Evolutionary conservation across 1,140 invertebrate genomes (phyloP).

Genomic region (Calephelis virginiensis): DNA sequence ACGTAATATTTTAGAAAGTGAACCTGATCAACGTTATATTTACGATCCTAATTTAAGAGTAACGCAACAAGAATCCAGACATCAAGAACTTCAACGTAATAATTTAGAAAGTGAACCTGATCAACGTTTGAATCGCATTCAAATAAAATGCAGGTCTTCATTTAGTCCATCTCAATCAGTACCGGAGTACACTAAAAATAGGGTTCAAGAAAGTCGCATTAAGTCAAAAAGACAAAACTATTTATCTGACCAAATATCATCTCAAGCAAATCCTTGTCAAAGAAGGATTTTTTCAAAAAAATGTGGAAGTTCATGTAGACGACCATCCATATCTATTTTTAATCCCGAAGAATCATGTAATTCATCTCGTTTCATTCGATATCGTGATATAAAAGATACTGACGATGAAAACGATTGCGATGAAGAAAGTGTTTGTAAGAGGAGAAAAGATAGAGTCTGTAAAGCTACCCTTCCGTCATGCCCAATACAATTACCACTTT

Average conservation of each 20-base stretch:
- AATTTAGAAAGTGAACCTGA: too few relatives aligned
- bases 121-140: too few relatives aligned
- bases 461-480: not conserved
- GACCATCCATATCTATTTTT: conserved; percentile 21
- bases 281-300: not conserved
- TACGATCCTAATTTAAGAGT: too few relatives aligned
- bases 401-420: conserved; percentile 1
- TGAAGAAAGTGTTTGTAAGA: conserved; percentile 17
- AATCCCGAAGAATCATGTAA: not conserved
- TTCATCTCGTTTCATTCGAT: conserved; percentile 6
- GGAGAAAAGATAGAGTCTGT: conserved; percentile 20
- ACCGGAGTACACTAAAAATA: not conserved
- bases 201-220: not conserved
- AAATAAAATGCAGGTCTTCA: too few relatives aligned
- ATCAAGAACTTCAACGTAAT: too few relatives aligned
- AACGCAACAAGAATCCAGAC: too few relatives aligned
- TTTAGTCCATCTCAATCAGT: too few relatives aligned
- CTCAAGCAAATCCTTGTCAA: conserved; percentile 11
- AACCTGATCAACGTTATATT: too few relatives aligned
- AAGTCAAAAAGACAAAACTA: not conserved
- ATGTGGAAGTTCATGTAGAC: conserved; percentile 4
- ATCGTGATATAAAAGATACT: not conserved
- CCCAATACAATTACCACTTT: conserved; percentile 18
- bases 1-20: too few relatives aligned
- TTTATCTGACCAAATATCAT: not conserved